These are phyloP conservation scores for Halcyon senegalensis DNA, from an alignment of 2,113 vertebrate genomes.

Conservation along the genomic window DNA sequence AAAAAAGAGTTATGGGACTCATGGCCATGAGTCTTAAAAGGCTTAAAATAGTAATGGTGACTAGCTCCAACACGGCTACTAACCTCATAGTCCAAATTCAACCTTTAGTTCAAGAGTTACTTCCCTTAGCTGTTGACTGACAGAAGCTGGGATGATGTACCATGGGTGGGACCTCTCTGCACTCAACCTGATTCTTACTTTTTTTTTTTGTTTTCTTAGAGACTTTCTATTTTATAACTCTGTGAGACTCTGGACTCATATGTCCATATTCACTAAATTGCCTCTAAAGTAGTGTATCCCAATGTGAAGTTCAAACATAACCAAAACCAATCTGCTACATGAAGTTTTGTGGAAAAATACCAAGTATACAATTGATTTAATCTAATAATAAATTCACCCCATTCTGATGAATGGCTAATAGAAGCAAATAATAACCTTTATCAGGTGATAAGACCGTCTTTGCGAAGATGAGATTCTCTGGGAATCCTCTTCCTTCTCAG, in stretches of 20 bases:
- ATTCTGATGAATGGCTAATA: neutral
- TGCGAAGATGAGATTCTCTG: neutral
- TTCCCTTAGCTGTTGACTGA: neutral
- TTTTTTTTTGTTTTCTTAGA: neutral
- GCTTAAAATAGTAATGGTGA: neutral
- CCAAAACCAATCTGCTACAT: neutral
- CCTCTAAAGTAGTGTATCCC: neutral
- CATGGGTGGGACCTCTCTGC: neutral
- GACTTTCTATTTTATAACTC: neutral
- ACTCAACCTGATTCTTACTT: neutral
- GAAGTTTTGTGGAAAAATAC: neutral
- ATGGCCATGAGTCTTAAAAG: fast-evolving
- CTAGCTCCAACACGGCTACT: neutral
- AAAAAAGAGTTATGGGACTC: neutral
- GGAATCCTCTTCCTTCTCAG: neutral
- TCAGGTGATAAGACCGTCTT: neutral
- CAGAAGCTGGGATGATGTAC: neutral
- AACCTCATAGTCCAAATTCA: neutral
- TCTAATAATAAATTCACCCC: neutral
- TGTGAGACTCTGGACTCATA: neutral
- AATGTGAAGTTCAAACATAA: neutral
- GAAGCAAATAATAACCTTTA: neutral
- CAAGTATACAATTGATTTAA: neutral
- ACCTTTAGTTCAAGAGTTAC: neutral
- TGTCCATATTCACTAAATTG: neutral